Evolutionary conservation across 2,113 vertebrate genomes (phyloP).

Genomic region (Scytalopus superciliaris): DNA sequence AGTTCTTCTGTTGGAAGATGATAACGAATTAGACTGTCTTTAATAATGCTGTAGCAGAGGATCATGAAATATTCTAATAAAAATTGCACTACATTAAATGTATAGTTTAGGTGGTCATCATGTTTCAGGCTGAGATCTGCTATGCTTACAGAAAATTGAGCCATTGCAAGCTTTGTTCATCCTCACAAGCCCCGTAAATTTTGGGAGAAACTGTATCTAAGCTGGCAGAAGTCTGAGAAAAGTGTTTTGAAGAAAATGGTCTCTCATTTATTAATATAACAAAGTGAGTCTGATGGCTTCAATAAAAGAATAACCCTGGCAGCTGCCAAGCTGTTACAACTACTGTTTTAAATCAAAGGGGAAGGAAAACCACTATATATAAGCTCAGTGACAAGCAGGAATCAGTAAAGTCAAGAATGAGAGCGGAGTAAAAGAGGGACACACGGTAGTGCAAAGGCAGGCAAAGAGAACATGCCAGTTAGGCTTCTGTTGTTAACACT

Average conservation of each 20-base stretch:
- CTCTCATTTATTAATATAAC: constrained; percentile 36
- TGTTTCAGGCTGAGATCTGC: not conserved
- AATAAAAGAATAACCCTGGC: not conserved
- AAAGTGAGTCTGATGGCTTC: not conserved
- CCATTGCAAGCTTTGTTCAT: not conserved
- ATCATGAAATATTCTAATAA: not conserved
- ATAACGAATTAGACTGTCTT: not conserved
- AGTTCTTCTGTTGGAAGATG: not conserved
- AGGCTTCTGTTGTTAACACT: not conserved
- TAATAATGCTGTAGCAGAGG: not conserved
- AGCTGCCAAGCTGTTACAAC: not conserved
- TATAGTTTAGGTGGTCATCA: not conserved
- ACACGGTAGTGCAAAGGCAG: not conserved
- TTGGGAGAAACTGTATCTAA: not conserved
- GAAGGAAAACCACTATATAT: not conserved
- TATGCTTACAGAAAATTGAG: not conserved
- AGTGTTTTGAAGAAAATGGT: not conserved
- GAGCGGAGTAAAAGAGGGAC: not conserved
- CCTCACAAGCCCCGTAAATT: not conserved
- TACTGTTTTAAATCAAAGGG: constrained; percentile 1
- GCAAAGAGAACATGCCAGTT: not conserved
- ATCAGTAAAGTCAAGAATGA: not conserved
- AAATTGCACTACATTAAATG: not conserved
- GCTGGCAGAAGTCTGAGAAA: not conserved
- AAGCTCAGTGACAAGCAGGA: not conserved